Base-by-base conservation (phyloP, 2,888 invertebrate genomes). In the Heteropelma amictum region DNA sequence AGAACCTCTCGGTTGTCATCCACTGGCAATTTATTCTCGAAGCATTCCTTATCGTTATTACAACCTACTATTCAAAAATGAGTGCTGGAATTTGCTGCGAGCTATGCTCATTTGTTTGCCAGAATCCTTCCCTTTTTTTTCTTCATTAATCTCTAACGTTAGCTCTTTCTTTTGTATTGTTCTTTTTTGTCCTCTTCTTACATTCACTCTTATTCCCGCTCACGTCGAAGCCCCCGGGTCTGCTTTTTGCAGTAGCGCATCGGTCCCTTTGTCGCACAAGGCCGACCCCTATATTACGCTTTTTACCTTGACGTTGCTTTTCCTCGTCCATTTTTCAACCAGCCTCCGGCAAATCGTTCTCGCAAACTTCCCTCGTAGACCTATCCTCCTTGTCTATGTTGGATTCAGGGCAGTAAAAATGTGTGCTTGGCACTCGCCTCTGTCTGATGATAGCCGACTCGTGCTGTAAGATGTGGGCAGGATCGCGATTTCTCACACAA, bases 21-120 rank as follows among this genome's bases (percentile, higher is more conserved):
- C 33, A 28, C 35, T 33, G 30, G 28, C 54, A 73, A 72, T 61
- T 72, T 69, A 53, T 53, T 7, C 28, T 33, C 38, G 65, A 38
- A 38, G 40, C 47, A 64, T 67, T 47, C 19, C 51, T 76, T 53
- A 61, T 72, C 40, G 45, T 60, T 61, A 56, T 61, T 65, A 70
- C 54, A 56, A 56, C 47, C 54, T 19, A 33, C 65, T 56, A 26
- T 47, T 45, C 60, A 14, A 7, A 53, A 54, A 65, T 58, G n/a
- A n/a, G n/a, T 17, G 40, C 64, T 49, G 33, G 26, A 76, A 78
- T 71, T 76, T 79, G 80, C 83, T 80, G 77, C 76, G 75, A 84
- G 84, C 83, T 65, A 83, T 85, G 83, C 82, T 84, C 85, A 85
- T 86, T 85, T 82, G 81, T 84, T 82, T 42, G 81, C 75, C 76